Conservation (phyloP, 2,888 invertebrate genomes). For the Tuberolachnus salignus region DNA sequence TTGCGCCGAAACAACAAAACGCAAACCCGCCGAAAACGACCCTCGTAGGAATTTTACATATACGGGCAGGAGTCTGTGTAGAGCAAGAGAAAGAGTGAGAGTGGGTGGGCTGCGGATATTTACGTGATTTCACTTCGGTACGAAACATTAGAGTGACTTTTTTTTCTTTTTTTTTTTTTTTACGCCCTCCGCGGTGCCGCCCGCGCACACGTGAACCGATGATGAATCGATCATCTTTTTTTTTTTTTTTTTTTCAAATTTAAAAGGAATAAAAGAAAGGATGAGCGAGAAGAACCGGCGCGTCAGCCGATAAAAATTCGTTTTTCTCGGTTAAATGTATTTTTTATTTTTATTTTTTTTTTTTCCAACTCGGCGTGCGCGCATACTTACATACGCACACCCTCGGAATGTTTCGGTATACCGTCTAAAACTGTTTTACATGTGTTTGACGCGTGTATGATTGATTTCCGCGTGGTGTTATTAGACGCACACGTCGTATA, state of each 20-base stretch:
- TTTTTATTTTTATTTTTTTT: slow-evolving; percentile 5
- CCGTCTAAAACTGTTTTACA: slow-evolving; percentile 50
- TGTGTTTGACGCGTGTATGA: slow-evolving; percentile 56
- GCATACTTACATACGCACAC: neutral
- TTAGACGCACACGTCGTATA: neutral
- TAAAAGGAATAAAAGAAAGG: slow-evolving; percentile 22
- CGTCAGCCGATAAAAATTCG: slow-evolving; percentile 38
- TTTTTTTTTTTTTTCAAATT: slow-evolving; percentile 27
- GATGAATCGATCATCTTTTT: slow-evolving; percentile 54
- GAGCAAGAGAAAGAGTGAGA: neutral
- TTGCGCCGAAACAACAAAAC: neutral
- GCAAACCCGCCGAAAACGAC: slow-evolving; percentile 16
- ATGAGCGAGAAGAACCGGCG: neutral
- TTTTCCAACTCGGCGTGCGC: no score
- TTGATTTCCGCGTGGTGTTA: slow-evolving; percentile 48
- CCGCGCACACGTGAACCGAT: slow-evolving; percentile 33
- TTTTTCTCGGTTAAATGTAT: slow-evolving; percentile 10
- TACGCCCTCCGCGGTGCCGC: slow-evolving; percentile 25
- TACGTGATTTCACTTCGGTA: slow-evolving; percentile 46
- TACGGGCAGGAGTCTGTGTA: neutral
- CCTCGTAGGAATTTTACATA: slow-evolving; percentile 25
- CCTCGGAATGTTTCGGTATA: slow-evolving; percentile 36
- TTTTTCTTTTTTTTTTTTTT: no score
- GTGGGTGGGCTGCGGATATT: neutral
- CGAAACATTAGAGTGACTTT: slow-evolving; percentile 45